Conservation (phyloP, 2,113 vertebrate genomes). For the Oreocharis arfaki region DNA sequence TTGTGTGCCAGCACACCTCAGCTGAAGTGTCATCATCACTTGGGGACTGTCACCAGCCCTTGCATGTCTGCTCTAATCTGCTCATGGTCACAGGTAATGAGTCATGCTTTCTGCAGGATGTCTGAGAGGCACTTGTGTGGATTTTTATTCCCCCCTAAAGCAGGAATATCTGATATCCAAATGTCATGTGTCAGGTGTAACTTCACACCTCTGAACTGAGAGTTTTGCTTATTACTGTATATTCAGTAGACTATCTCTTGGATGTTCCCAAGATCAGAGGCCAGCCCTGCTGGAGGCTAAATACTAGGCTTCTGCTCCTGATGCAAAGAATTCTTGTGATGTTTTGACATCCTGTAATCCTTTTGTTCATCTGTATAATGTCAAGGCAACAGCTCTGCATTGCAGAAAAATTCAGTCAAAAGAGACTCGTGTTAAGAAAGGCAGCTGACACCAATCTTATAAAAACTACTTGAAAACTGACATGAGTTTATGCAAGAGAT, state of each 20-base stretch:
- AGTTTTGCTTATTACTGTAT: conserved; percentile 9
- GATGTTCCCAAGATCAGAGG: conserved; percentile 34
- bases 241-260: not conserved
- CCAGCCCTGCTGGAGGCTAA: conserved; percentile 47
- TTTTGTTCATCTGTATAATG: conserved; percentile 47
- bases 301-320: conserved; percentile 16
- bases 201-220: not conserved
- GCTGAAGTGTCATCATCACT: not conserved
- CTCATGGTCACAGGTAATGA: not conserved
- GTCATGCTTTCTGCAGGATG: not conserved
- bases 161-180: not conserved
- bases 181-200: not conserved
- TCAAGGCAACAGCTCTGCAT: not conserved
- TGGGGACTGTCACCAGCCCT: not conserved
- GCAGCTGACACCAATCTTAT: not conserved
- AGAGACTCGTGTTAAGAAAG: conserved; percentile 22
- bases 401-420: conserved; percentile 32
- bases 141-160: not conserved
- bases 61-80: not conserved
- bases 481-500: conserved; percentile 12
- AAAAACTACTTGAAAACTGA: conserved; percentile 35
- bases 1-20: not conserved
- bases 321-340: conserved; percentile 14
- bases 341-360: conserved; percentile 42
- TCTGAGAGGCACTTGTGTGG: not conserved